These are phyloP conservation scores for Griposia aprilina DNA, from an alignment of 2,888 invertebrate species.

Conservation along the genomic window DNA sequence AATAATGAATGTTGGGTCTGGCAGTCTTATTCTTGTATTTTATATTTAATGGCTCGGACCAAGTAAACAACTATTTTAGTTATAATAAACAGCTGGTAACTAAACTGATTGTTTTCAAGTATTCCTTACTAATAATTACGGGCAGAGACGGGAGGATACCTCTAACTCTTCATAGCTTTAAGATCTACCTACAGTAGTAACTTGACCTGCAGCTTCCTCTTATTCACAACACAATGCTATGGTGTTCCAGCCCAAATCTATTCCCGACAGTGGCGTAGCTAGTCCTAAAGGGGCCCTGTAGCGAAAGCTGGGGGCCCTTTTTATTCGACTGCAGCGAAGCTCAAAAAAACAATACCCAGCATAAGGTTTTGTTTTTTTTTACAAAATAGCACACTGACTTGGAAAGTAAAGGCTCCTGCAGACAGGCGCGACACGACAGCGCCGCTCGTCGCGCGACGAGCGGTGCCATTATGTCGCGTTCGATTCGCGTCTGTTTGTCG, in stretches of 20 bases:
- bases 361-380: too few species aligned
- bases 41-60: slow-evolving; percentile 8
- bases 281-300: too few species aligned
- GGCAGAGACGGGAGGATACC: neutral
- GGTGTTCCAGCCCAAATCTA: neutral
- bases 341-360: too few species aligned
- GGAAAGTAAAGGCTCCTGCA: too few species aligned
- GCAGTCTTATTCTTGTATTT: slow-evolving; percentile 36
- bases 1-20: slow-evolving; percentile 44
- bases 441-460: too few species aligned
- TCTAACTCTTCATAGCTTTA: neutral
- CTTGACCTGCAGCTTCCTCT: neutral
- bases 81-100: neutral
- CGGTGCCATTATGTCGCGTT: too few species aligned
- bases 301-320: too few species aligned
- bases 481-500: too few species aligned
- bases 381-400: too few species aligned
- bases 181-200: neutral
- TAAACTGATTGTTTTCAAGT: neutral
- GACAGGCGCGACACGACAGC: too few species aligned
- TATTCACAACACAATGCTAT: neutral
- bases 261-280: too few species aligned
- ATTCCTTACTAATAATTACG: neutral
- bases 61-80: slow-evolving; percentile 12
- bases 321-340: too few species aligned